A percentile compares a stretch with the other conserved stretches of the same genome.
These are phyloP conservation scores for Orthosia cruda DNA, from an alignment of 2,888 invertebrate species.

Conservation along the genomic window DNA sequence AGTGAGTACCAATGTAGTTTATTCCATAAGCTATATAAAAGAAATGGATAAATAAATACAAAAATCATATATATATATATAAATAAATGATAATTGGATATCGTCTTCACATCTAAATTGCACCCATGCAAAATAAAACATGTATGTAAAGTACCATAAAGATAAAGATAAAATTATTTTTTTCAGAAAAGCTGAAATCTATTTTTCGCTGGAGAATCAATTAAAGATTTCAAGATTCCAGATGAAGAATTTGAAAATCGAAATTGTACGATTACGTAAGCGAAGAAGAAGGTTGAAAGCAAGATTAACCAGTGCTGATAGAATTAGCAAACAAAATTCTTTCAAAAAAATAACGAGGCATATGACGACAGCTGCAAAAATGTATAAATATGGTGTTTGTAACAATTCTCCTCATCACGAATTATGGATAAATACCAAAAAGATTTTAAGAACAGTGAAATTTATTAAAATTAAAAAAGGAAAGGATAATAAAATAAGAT, in stretches of 20 bases:
- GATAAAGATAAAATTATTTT: too few relatives aligned
- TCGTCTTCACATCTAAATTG: too few relatives aligned
- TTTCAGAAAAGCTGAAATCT: background rate
- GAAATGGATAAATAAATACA: too few relatives aligned
- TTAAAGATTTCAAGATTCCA: slow-evolving; percentile 13
- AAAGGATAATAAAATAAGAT: slow-evolving; percentile 14
- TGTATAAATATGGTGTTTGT: too few relatives aligned
- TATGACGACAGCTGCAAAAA: too few relatives aligned
- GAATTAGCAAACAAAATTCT: too few relatives aligned
- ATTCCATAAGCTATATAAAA: too few relatives aligned
- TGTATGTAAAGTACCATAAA: background rate
- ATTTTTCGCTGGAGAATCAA: slow-evolving; percentile 3
- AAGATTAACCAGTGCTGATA: background rate
- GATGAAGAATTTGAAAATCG: slow-evolving; percentile 8
- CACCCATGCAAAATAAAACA: background rate
- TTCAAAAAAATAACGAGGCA: too few relatives aligned
- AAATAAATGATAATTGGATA: too few relatives aligned
- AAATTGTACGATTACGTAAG: slow-evolving; percentile 10
- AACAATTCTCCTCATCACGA: too few relatives aligned
- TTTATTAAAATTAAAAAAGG: slow-evolving; percentile 7
- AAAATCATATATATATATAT: too few relatives aligned
- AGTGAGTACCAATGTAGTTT: background rate
- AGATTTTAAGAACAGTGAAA: background rate
- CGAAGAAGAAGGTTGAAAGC: background rate
- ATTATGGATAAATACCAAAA: too few relatives aligned